Evolutionary conservation across 53 echinoderm and acorn worm species (phyloP).

Genomic region (Astropecten irregularis): DNA sequence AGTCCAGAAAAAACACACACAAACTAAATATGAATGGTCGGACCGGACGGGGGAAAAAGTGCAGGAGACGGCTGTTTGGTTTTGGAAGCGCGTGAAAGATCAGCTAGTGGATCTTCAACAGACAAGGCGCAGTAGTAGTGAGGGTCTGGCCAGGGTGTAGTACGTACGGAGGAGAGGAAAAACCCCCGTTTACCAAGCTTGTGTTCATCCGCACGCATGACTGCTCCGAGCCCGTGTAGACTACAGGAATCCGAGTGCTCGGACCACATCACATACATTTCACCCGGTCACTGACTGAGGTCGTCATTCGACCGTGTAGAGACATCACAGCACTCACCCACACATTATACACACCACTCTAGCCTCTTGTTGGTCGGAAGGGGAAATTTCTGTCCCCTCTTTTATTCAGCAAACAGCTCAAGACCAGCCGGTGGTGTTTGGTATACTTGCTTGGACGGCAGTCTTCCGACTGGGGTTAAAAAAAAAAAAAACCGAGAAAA

Average conservation of each 20-base stretch:
- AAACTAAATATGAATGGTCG: background rate
- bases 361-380: no score
- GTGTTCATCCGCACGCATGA: background rate
- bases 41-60: constrained; percentile 32
- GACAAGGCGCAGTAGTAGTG: no score
- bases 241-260: background rate
- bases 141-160: no score
- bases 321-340: no score
- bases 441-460: background rate
- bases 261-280: constrained; percentile 3
- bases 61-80: constrained; percentile 12
- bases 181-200: no score
- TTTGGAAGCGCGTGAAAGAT: no score
- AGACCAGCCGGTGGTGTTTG: background rate
- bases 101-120: no score
- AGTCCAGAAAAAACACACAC: no score
- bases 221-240: constrained; percentile 18
- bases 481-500: no score
- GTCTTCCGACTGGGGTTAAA: background rate
- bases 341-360: no score
- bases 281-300: constrained; percentile 37
- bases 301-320: constrained; percentile 22
- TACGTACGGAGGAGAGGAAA: no score
- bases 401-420: background rate
- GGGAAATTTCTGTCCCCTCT: no score